Evolutionary conservation across 2,888 invertebrate species (phyloP).

Genomic region (Philhelius pedissequus): DNA sequence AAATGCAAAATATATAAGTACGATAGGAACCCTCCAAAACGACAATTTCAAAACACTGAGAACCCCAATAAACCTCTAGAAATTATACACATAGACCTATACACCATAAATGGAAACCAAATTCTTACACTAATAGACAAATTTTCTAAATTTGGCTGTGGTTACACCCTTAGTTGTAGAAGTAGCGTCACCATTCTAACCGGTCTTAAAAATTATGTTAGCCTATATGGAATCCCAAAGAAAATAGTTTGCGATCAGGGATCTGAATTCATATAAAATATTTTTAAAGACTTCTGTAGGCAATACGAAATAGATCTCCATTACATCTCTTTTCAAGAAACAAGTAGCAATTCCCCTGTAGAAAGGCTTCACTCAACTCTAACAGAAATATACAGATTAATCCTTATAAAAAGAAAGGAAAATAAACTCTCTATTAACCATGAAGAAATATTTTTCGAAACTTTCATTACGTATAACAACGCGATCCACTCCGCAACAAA

Average conservation of each 20-base stretch:
- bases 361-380: too few species aligned
- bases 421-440: too few species aligned
- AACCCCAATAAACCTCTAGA: conserved; percentile 56
- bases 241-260: conserved; percentile 15
- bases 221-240: conserved; percentile 31
- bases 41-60: conserved; percentile 56
- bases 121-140: conserved; percentile 28
- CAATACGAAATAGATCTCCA: too few species aligned
- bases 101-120: conserved; percentile 36
- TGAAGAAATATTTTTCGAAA: too few species aligned
- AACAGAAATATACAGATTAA: too few species aligned
- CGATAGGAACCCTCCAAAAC: conserved; percentile 55
- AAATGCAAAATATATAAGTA: conserved; percentile 22
- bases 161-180: conserved; percentile 9
- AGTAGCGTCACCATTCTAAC: conserved; percentile 17
- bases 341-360: too few species aligned
- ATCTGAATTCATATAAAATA: too few species aligned
- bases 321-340: too few species aligned
- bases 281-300: too few species aligned
- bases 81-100: conserved; percentile 59
- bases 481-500: too few species aligned
- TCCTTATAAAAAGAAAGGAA: too few species aligned
- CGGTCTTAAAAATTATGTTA: conserved; percentile 5
- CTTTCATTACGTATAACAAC: too few species aligned
- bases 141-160: not conserved